Evolutionary conservation across 2,888 invertebrate species (phyloP).

Genomic region (Drosophila melanosoma): DNA sequence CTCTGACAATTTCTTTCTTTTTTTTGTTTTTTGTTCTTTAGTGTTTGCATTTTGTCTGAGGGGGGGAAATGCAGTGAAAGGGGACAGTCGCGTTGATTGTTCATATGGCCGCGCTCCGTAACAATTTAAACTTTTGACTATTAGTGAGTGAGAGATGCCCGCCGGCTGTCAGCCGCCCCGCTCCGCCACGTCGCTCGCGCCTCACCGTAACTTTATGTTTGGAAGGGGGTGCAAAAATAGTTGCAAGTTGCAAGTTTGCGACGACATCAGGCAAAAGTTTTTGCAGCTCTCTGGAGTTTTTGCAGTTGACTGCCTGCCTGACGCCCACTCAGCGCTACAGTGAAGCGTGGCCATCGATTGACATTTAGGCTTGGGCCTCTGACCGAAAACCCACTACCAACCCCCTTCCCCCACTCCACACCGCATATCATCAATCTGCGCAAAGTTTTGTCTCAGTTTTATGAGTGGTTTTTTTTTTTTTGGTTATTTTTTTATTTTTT

Average conservation of each 20-base stretch:
- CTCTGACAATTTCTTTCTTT: conserved; percentile 55
- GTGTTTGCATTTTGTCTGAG: not conserved
- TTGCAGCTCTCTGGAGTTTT: conserved; percentile 31
- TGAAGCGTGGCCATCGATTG: conserved; percentile 59
- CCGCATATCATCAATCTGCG: conserved; percentile 71
- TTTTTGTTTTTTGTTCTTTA: conserved; percentile 10
- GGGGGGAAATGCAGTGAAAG: too few relatives aligned
- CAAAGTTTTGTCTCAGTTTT: conserved; percentile 65
- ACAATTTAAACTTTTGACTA: conserved; percentile 81
- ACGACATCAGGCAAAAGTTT: conserved; percentile 69
- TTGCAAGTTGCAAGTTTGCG: conserved; percentile 76
- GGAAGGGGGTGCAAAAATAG: conserved; percentile 54
- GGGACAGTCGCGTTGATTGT: conserved; percentile 64
- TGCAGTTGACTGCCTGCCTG: conserved; percentile 16
- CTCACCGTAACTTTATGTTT: not conserved
- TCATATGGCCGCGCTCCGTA: conserved; percentile 76
- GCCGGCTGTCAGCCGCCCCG: conserved; percentile 21
- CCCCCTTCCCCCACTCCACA: not conserved
- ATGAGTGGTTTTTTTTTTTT: conserved; percentile 51
- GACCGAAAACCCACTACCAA: conserved; percentile 4
- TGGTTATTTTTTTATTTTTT: conserved; percentile 23
- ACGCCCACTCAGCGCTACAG: conserved; percentile 26
- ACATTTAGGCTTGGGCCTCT: conserved; percentile 38
- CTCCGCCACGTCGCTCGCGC: not conserved
- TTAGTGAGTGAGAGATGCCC: conserved; percentile 65